phyloP scores from a whole-genome alignment of 2,888 invertebrate genomes.

The Mesorhabditis belari region DNA sequence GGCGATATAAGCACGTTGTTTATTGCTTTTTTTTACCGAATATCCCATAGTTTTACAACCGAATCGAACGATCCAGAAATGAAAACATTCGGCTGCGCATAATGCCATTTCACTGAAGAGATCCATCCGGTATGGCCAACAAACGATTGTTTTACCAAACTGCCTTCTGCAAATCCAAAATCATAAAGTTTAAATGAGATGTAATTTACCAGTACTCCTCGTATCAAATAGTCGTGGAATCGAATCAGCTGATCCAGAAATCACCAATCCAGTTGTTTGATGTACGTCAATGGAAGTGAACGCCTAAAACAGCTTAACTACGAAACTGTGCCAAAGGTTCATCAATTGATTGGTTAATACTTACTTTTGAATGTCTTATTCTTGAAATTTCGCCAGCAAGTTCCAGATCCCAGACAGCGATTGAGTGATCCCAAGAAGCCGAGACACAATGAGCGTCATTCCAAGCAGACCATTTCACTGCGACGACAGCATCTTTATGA shows the following conservation, averaged over 20 bases:
- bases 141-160: conserved; percentile 78
- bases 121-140: conserved; percentile 84
- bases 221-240: conserved; percentile 86
- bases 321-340: not conserved
- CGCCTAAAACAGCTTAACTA: conserved; percentile 63
- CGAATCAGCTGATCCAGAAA: conserved; percentile 84
- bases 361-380: conserved; percentile 4
- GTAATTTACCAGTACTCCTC: conserved; percentile 63
- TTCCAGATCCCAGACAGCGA: conserved; percentile 82
- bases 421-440: conserved; percentile 88
- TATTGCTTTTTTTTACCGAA: conserved; percentile 51
- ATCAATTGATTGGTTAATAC: too few relatives aligned
- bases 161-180: conserved; percentile 55
- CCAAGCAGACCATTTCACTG: conserved; percentile 74
- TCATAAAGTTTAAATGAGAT: not conserved
- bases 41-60: conserved; percentile 89
- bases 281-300: conserved; percentile 82
- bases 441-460: conserved; percentile 68
- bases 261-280: conserved; percentile 65
- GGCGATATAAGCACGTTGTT: not conserved
- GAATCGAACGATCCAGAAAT: conserved; percentile 86
- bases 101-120: conserved; percentile 81
- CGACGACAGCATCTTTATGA: conserved; percentile 77
- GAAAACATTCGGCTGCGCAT: conserved; percentile 73
- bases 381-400: conserved; percentile 34